Evolutionary conservation across 1,140 invertebrate genomes (phyloP), one percentile per base, ranked within the genome.

Genomic region (Pantala flavescens): DNA sequence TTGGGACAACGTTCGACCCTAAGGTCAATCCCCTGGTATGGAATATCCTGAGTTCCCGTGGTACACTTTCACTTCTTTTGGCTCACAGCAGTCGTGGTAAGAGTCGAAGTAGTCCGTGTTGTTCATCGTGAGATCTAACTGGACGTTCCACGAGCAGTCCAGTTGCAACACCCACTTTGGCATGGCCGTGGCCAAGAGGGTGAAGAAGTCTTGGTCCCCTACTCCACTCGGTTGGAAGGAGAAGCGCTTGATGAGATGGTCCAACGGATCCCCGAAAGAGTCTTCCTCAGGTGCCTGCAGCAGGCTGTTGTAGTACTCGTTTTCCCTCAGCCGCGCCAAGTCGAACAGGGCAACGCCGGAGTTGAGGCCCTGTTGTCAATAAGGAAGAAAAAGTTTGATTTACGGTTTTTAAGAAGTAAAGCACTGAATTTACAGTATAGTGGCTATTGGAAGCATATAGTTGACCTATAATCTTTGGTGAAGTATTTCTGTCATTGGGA

Each of bases 121-220:
- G 14, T 63, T 63, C 49, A 63, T 16, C 49, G 49, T 63, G 49
- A 55, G 19, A 70, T 75, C 74, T 28, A 76, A 75, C 63, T 77
- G 76, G 23, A 75, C 74, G 42, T 77, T 77, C 74, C 74, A 77
- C 0, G 74, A 72, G 71, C 76, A 77, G 71, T 77, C 71, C 43
- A 77, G 24, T 24, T 71, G 24, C n/a, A 72, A 73, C 7, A 77
- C 72, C 76, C 36, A 71, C 10, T 77, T 71, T 0, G 76, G 76
- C 21, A 73, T 70, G 10, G 71, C 74, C 24, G 72, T 72, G 10
- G 63, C 71, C n/a, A 77, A 9, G 16, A 77, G 74, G 0, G 76
- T 77, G 42, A 77, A 75, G 72, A 75, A 77, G 55, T 77, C 76
- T 71, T 77, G 76, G 72, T 77, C 74, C 24, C 74, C 76, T 43